phyloP scores from a whole-genome alignment of 2,113 vertebrate genomes.

The Opisthocomus hoazin region DNA sequence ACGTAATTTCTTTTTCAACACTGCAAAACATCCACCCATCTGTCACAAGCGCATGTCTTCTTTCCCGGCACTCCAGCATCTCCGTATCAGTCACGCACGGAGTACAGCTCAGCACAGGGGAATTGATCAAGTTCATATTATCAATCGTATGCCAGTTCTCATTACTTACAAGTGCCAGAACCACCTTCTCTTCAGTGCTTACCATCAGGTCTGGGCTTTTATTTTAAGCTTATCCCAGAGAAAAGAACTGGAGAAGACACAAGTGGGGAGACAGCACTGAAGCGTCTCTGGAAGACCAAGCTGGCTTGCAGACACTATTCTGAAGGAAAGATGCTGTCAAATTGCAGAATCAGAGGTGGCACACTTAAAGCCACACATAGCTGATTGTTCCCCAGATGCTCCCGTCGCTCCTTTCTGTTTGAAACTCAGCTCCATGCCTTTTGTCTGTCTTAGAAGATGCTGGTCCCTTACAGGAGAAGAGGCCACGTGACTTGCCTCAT shows the following conservation, averaged over 20 bases:
- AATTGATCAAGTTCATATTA: constrained; percentile 10
- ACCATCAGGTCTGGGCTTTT: not conserved
- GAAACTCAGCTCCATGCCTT: not conserved
- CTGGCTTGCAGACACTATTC: not conserved
- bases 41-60: constrained; percentile 12
- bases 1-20: constrained; percentile 26
- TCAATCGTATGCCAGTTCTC: not conserved
- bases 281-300: not conserved
- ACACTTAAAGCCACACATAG: not conserved
- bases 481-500: not conserved
- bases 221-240: not conserved
- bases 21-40: constrained; percentile 52
- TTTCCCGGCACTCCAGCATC: not conserved
- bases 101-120: not conserved
- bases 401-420: not conserved
- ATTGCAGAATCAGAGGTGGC: not conserved
- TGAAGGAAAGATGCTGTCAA: not conserved
- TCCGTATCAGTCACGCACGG: not conserved
- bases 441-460: not conserved
- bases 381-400: not conserved
- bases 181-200: not conserved
- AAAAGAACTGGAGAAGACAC: not conserved
- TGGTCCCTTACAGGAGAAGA: not conserved
- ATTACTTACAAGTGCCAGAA: not conserved
- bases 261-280: not conserved